Evolutionary conservation across 1,140 invertebrate genomes (phyloP), one percentile per base, ranked within the genome.

Genomic region (Calliopsis andreniformis): DNA sequence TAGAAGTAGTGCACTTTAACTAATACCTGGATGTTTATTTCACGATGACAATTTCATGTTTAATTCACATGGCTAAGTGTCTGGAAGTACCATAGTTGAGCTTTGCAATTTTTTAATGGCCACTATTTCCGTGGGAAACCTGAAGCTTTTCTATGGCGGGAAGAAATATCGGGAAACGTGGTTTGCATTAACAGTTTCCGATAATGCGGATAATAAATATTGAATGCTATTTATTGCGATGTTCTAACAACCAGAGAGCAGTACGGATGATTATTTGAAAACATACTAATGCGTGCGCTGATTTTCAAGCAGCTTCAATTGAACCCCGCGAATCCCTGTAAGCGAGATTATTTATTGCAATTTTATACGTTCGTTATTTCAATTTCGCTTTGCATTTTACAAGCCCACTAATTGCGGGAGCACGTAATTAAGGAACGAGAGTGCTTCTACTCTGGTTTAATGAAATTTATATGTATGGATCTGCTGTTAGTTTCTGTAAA

Each of bases 181-280:
- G 68, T 62, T 49, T 39, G 56, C 43, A 18, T 71, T 62, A 71
- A 71, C 68, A 43, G 55, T 71, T 71, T 71, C 58, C 68, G 45
- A 61, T 71, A 71, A 71, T 30, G 20, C 12, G 43, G 32, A 49
- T 49, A 39, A 71, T 71, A 71, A 71, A 71, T 71, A 71, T 71
- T 39, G 45, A 61, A 49, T 62, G 43, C 58, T 71, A 71, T 71
- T 43, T 28, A 23, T 39, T 6, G 43, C 32, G 56, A 6, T 20
- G 45, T 18, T 49, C 58, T 39, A 49, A 16, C 68, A 71, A 71
- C 8, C 32, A 16, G 45, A 0, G 10, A 62, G 4, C 14, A 14
- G 16, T 35, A 14, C n/a, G 16, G 7, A 35, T 3, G 20, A 49
- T 71, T 61, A 71, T 35, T 49, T 8, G 8, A n/a, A 45, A 35